Conservation (phyloP, 2,888 invertebrate genomes). For the Xanthorhoe designata region DNA sequence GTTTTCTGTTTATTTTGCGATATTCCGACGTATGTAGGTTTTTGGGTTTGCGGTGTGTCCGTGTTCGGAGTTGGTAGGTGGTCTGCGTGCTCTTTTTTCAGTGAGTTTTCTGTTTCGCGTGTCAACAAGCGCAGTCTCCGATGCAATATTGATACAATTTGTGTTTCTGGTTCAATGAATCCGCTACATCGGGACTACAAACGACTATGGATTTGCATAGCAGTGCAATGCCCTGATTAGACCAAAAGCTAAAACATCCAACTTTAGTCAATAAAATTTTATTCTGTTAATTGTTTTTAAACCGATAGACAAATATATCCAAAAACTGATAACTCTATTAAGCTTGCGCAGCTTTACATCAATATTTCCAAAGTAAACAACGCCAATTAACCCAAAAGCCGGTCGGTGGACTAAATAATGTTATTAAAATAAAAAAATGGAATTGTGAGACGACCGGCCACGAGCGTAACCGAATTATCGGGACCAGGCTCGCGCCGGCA, state of each 20-base stretch:
- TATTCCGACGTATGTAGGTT: slow-evolving; percentile 78
- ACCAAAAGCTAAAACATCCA: neutral
- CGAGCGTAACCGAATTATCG: slow-evolving; percentile 69
- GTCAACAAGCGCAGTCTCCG: slow-evolving; percentile 51
- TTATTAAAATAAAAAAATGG: slow-evolving; percentile 40
- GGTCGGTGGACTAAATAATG: slow-evolving; percentile 38
- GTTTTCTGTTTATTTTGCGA: slow-evolving; percentile 69
- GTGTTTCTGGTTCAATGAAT: slow-evolving; percentile 18
- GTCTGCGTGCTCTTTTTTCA: slow-evolving; percentile 57
- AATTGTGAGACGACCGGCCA: slow-evolving; percentile 50
- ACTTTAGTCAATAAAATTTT: neutral
- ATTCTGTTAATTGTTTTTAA: neutral
- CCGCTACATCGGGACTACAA: neutral
- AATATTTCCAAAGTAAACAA: slow-evolving; percentile 21
- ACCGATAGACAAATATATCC: neutral
- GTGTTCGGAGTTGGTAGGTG: slow-evolving; percentile 66
- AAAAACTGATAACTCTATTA: slow-evolving; percentile 6
- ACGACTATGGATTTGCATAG: neutral
- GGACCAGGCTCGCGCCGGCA: slow-evolving; percentile 46
- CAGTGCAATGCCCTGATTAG: neutral
- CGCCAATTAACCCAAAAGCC: slow-evolving; percentile 35
- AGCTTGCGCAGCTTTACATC: slow-evolving; percentile 5
- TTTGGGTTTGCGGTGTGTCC: slow-evolving; percentile 79
- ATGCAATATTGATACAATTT: slow-evolving; percentile 36
- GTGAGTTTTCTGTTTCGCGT: slow-evolving; percentile 62